A percentile compares a stretch with the other conserved stretches of the same genome.
Conservation (phyloP, 2,888 invertebrate genomes). For the Drosophila mettleri region DNA sequence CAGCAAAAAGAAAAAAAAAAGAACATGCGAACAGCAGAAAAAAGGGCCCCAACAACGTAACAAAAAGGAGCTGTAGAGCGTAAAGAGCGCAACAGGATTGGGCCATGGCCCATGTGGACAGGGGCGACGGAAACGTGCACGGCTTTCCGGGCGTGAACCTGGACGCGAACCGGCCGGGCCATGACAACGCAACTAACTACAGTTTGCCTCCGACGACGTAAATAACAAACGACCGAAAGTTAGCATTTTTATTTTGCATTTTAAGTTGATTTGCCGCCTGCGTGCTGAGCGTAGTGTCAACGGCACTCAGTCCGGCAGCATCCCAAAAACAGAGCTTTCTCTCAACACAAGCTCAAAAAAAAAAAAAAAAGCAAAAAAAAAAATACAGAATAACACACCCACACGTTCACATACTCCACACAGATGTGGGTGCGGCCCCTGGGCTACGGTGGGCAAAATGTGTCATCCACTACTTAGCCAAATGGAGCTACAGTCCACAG, state of each 20-base stretch:
- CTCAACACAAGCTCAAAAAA: slow-evolving; percentile 3
- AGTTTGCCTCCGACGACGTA: slow-evolving; percentile 61
- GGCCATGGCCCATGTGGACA: slow-evolving; percentile 30
- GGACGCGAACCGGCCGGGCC: slow-evolving; percentile 52
- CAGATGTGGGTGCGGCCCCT: neutral
- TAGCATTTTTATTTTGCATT: slow-evolving; percentile 75
- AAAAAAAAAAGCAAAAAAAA: neutral
- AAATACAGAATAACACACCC: slow-evolving; percentile 35
- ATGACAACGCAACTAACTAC: slow-evolving; percentile 78
- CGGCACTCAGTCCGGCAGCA: slow-evolving; percentile 49
- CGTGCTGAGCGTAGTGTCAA: slow-evolving; percentile 62
- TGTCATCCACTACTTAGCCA: slow-evolving; percentile 9
- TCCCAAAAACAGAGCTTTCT: slow-evolving; percentile 36
- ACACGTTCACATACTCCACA: slow-evolving; percentile 62
- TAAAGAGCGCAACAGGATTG: slow-evolving; percentile 77
- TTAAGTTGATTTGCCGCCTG: slow-evolving; percentile 74
- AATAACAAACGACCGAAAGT: slow-evolving; percentile 73
- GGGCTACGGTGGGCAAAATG: slow-evolving; percentile 28
- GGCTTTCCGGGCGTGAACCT: slow-evolving; percentile 47
- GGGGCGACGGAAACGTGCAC: slow-evolving; percentile 21
- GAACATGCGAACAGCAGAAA: slow-evolving; percentile 42
- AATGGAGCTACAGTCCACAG: neutral
- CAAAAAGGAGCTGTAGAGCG: slow-evolving; percentile 67
- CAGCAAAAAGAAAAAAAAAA: slow-evolving; percentile 11
- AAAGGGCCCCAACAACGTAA: slow-evolving; percentile 45